Evolutionary conservation across 2,888 invertebrate genomes (phyloP), one percentile per base, ranked within the genome.

Genomic region (Mimachlamys varia): DNA sequence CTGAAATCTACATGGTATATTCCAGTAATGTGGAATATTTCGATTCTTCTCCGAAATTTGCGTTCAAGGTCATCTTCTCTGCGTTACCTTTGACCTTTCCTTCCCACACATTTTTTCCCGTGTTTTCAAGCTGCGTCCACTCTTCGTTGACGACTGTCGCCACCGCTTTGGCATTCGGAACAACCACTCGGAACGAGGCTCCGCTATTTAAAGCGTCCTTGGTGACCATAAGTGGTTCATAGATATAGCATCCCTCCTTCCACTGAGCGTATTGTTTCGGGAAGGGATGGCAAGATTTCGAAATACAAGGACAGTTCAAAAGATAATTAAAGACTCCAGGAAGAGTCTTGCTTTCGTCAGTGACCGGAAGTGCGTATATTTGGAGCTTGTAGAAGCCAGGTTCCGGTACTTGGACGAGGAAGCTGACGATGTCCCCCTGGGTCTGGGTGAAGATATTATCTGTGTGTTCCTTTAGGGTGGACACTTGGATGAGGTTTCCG

Each of bases 241-340:
- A 93, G 58, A 96, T 94, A 92, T 93, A 96, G 91, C 96, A 96
- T 10, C 96, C 96, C 50, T 96, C 96, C 92, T 96, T 96, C 96
- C 96, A 96, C 91, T 96, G 96, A 62, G 96, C 96, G 90, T 96
- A 96, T 94, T 96, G 96, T 93, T 96, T 96, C 37, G 96, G 96
- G 95, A 95, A 96, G 44, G 96, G 95, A 58, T 94, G 92, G 55
- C 94, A 94, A 33, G 94, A 91, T 88, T 94, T 94, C 38, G 93
- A 92, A 12, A 94, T 93, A 27, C 92, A 55, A 38, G 91, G 91
- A 91, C 95, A 95, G 92, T 95, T 94, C 92, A 96, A 94, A 89
- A 96, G 93, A 92, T 96, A 96, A 93, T 96, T 96, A 94, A 92
- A 96, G 37, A 96, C 96, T 44, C 96, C 96, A 0, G 96, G 96